Conservation (phyloP, 1,140 invertebrate genomes). For the Drosophila kepulauana region DNA sequence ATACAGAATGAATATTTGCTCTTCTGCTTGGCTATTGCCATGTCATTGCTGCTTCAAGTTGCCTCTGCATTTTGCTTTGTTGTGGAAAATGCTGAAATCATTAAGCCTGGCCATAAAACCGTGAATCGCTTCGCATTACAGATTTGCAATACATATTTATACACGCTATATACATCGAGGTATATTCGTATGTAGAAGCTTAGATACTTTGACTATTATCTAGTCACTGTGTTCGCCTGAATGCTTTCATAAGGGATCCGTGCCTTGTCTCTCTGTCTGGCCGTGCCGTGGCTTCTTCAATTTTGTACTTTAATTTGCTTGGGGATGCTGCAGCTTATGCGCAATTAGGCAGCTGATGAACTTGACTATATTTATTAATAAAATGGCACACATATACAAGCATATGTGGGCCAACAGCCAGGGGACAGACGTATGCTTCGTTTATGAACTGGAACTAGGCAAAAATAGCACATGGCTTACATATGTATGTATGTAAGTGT, state of each 20-base stretch:
- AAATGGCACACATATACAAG: slow-evolving; percentile 30
- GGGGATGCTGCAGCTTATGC: slow-evolving; percentile 42
- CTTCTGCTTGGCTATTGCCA: slow-evolving; percentile 24
- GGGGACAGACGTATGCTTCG: slow-evolving; percentile 21
- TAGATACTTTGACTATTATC: slow-evolving; percentile 37
- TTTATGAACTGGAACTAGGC: slow-evolving; percentile 30
- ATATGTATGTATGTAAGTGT: background rate
- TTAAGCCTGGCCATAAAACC: slow-evolving; percentile 38
- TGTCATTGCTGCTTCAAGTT: slow-evolving; percentile 33
- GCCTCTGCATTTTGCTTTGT: slow-evolving; percentile 42
- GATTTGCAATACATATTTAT: slow-evolving; percentile 26
- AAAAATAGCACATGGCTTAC: slow-evolving; percentile 42
- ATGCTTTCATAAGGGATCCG: slow-evolving; percentile 24
- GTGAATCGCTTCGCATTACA: slow-evolving; percentile 43
- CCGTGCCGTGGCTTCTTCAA: background rate
- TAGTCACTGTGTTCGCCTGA: slow-evolving; percentile 39
- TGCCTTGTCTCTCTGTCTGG: background rate
- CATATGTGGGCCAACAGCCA: slow-evolving; percentile 3
- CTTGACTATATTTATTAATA: slow-evolving; percentile 48
- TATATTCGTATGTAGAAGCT: background rate
- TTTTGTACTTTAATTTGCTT: slow-evolving; percentile 34
- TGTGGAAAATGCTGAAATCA: slow-evolving; percentile 48
- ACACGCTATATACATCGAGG: background rate
- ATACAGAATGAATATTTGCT: slow-evolving; percentile 6
- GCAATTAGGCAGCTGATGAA: slow-evolving; percentile 56